Evolutionary conservation across 2,797 vertebrate genomes (phyloP), one percentile per base, ranked within the genome.

Genomic region (Sardinella longiceps): DNA sequence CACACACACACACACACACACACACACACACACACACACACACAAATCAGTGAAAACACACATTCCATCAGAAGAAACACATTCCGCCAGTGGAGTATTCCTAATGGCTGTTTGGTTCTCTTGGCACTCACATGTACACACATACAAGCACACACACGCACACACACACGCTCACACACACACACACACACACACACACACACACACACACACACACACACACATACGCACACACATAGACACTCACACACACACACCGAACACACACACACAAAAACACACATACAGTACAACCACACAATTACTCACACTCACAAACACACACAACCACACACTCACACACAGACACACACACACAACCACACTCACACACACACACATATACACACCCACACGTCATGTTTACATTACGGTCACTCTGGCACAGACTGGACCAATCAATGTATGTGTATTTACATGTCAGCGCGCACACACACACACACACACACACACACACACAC

Each of bases 71-170:
- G 48, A 50, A 50, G 48, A 50, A 12, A 50, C 48, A 50, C 48
- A 50, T 3, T 33, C 6, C 66, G 20, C 37, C 66, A 37, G 66
- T 18, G 66, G 66, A 66, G 30, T 66, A 28, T 12, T 25, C 30
- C 6, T 74, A 37, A 70, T 74, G 66, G 60, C 60, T 66, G 60
- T 66, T 66, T 66, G 60, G 60, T 66, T 30, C 66, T 74, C 18
- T 74, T 74, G 66, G 66, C 66, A 28, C n/a, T 28, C 7, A n/a
- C 58, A 60, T n/a, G 28, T n/a, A 30, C 60, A 66, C 60, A 25
- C 60, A 66, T 25, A 30, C 60, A 66, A 25, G 12, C 0, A 18
- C 56, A 66, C 25, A 23, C 60, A 66, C 60, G 12, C 60, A 66
- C 7, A 10, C 60, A 66, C 11, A 30, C 60, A 63, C n/a, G 1